Conservation (phyloP, 1,140 invertebrate species). For the Telenomus remus region DNA sequence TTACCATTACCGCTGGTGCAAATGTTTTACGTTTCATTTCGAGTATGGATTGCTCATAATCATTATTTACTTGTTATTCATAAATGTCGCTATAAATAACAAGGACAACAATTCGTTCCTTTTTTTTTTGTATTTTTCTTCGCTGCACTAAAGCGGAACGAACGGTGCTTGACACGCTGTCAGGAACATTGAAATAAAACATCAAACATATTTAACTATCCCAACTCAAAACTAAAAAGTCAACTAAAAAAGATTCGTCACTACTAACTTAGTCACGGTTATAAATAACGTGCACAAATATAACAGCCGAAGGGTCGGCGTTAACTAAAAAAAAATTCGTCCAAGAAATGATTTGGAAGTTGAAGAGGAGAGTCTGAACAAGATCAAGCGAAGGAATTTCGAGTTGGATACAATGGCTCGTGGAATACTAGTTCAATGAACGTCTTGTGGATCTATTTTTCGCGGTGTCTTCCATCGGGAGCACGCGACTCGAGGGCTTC, state of each 20-base stretch:
- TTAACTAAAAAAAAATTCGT: too few relatives aligned
- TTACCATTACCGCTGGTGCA: slow-evolving; percentile 5
- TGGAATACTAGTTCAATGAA: background rate
- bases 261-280: too few relatives aligned
- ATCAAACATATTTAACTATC: too few relatives aligned
- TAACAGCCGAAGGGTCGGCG: too few relatives aligned
- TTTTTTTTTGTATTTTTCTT: background rate
- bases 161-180: too few relatives aligned
- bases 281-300: too few relatives aligned
- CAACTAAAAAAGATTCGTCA: too few relatives aligned
- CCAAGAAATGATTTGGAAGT: too few relatives aligned
- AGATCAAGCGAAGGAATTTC: too few relatives aligned
- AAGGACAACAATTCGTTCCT: slow-evolving; percentile 2
- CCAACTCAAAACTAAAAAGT: too few relatives aligned
- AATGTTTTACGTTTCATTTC: slow-evolving; percentile 8
- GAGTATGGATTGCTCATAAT: background rate
- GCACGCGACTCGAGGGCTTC: background rate
- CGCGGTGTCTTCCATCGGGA: background rate
- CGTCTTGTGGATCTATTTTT: background rate
- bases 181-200: too few relatives aligned
- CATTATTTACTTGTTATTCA: slow-evolving; percentile 14
- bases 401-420: background rate
- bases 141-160: slow-evolving; percentile 5
- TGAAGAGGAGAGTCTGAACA: too few relatives aligned
- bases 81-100: slow-evolving; percentile 9